Conservation (phyloP, 2,888 invertebrate genomes). For the Apodemia hepburni region DNA sequence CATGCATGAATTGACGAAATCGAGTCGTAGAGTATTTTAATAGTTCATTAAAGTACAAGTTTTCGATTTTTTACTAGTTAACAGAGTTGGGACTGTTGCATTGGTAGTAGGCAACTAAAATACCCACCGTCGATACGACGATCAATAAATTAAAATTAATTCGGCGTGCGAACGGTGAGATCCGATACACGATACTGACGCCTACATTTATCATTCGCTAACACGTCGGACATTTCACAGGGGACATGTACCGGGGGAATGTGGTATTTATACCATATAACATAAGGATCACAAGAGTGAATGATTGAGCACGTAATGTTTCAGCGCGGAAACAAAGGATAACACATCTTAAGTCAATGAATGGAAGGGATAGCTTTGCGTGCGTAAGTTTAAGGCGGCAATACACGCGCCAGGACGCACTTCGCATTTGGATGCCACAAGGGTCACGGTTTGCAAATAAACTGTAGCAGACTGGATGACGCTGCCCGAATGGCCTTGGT, state of each 20-base stretch:
- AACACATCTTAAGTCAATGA: conserved; percentile 69
- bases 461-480: conserved; percentile 67
- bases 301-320: conserved; percentile 65
- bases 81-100: conserved; percentile 5
- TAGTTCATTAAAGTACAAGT: background rate
- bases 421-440: conserved; percentile 47
- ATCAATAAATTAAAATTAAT: conserved; percentile 81
- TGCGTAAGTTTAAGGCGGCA: conserved; percentile 52
- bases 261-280: conserved; percentile 53
- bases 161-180: conserved; percentile 79
- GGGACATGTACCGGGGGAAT: conserved; percentile 52
- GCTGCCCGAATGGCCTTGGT: conserved; percentile 61
- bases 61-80: conserved; percentile 11
- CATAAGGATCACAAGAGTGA: conserved; percentile 50
- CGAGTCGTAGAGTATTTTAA: background rate
- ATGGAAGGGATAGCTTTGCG: conserved; percentile 65
- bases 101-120: conserved; percentile 68
- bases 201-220: conserved; percentile 80
- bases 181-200: conserved; percentile 78
- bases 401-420: conserved; percentile 48
- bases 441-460: conserved; percentile 60
- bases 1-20: conserved; percentile 12
- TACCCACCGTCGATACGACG: conserved; percentile 73
- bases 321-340: conserved; percentile 64
- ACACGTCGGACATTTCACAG: conserved; percentile 77